Evolutionary conservation across 2,888 invertebrate species (phyloP), one percentile per base, ranked within the genome.

Genomic region (Sipha maydis): DNA sequence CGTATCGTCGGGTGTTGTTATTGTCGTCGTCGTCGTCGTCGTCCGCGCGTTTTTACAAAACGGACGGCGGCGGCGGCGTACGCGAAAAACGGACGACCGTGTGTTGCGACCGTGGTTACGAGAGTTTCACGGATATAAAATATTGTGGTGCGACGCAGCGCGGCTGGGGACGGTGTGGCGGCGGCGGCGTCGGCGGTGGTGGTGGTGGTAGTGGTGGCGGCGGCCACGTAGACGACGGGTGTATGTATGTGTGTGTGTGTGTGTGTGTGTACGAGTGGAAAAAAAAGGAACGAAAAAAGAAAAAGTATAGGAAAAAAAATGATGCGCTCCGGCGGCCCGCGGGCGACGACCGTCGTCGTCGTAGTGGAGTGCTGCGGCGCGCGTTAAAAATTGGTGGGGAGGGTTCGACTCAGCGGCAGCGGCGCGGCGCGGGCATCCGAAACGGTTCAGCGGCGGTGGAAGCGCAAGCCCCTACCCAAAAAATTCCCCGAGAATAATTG

Each of bases 401-500:
- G 80, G 88, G 88, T 82, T 75, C 79, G 78, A 48, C 48, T 48
- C 67, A 78, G 31, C 78, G 38, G 14, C 76, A 61, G 61, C 54
- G 56, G 54, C 9, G 56, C 56, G 61, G 61, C 71, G 86, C 54
- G 80, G 41, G 88, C 88, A 75, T 80, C 80, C 79, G 75, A 82
- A 80, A 86, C 86, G 86, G 48, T 48, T 48, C 48, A 9, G 48
- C 71, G 73, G 67, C 77, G 77, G 41, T 67, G 61, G 76, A 76
- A 85, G 31, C 79, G 56, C 54, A 61, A 77, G 67, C 31, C 88
- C 88, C 82, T 88, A 82, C 88, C 88, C 88, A 82, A 88, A 88
- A 88, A 80, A 80, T 61, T 80, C 67, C 88, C 80, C 71, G 80
- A 88, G 82, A 88, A 88, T 88, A 88, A 88, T 88, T 88, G 80